Evolutionary conservation across 1,140 invertebrate genomes (phyloP), one percentile per base, ranked within the genome.

Genomic region (Campoletis sonorensis): DNA sequence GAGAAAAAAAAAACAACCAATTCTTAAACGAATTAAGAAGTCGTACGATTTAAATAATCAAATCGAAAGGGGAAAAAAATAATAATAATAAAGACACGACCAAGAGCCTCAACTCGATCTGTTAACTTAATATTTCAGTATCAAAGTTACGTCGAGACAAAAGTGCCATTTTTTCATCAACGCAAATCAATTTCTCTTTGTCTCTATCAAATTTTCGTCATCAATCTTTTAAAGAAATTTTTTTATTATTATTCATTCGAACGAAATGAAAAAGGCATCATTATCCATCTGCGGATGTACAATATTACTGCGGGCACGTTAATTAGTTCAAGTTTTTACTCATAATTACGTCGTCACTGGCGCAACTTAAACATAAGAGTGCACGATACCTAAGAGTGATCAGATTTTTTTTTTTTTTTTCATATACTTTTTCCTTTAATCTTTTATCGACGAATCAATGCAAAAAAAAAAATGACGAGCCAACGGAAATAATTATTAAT

Each of bases 351-450:
- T 85, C 72, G 33, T 79, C 16, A 27, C 81, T 68, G 78, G 85
- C 84, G 87, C 85, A 87, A 87, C 84, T 87, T 88, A 72, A 87
- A 88, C 87, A 87, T 88, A 86, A 89, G 88, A 89, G 88, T 89
- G 88, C 88, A 89, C 87, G 81, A 78, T 83, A 85, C 85, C 79
- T 82, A 83, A 77, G 40, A 45, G 77, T 78, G 81, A 45, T 16
- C 67, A 79, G 26, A 23, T 58, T 30, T 73, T 61, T 54, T 64
- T 81, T 83, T 81, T 75, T 23, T 33, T n/a, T n/a, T n/a, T n/a
- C n/a, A n/a, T n/a, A n/a, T 76, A 70, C 37, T 37, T 16, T 37
- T 16, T 15, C 27, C 18, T 79, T 72, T 27, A 1, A 16, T 11
- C 13, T 51, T 27, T 72, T 23, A 27, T 67, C 4, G 10, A 15